phyloP scores from a whole-genome alignment of 1,140 invertebrate genomes.

The Panulirus ornatus region DNA sequence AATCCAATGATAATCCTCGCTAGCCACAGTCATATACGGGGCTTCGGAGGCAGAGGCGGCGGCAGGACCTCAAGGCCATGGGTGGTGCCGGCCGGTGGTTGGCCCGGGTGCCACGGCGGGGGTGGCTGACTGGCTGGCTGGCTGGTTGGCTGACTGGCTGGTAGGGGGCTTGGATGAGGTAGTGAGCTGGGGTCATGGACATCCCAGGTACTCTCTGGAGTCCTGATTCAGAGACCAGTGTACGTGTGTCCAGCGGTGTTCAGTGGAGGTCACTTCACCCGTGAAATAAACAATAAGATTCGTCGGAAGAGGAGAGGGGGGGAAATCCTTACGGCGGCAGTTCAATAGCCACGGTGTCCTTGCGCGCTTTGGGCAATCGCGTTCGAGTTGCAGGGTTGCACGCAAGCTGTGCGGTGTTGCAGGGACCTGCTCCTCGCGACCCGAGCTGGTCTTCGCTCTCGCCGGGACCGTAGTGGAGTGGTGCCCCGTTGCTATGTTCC shows the following conservation, averaged over 20 bases:
- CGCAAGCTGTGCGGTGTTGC: slow-evolving; percentile 24
- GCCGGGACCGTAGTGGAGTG: neutral
- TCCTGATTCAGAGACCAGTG: too few relatives aligned
- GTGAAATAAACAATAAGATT: too few relatives aligned
- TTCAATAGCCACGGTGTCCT: slow-evolving; percentile 7
- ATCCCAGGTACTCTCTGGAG: too few relatives aligned
- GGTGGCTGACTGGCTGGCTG: too few relatives aligned
- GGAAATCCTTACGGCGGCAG: neutral
- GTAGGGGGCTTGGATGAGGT: too few relatives aligned
- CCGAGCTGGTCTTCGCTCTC: neutral
- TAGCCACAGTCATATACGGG: slow-evolving; percentile 13
- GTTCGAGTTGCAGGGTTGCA: slow-evolving; percentile 40
- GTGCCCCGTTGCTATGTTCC: neutral
- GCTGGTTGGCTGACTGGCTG: too few relatives aligned
- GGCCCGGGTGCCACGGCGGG: too few relatives aligned
- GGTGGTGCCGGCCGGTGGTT: neutral
- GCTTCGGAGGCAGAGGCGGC: slow-evolving; percentile 33
- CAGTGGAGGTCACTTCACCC: too few relatives aligned
- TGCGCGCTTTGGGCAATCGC: slow-evolving; percentile 19
- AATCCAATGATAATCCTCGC: slow-evolving; percentile 18
- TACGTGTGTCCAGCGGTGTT: too few relatives aligned
- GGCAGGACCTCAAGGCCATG: slow-evolving; percentile 6
- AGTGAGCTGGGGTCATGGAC: too few relatives aligned
- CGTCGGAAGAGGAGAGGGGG: too few relatives aligned
- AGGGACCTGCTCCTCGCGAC: neutral